Base-by-base conservation (phyloP, 2,113 vertebrate genomes). In the Glareola pratincola region DNA sequence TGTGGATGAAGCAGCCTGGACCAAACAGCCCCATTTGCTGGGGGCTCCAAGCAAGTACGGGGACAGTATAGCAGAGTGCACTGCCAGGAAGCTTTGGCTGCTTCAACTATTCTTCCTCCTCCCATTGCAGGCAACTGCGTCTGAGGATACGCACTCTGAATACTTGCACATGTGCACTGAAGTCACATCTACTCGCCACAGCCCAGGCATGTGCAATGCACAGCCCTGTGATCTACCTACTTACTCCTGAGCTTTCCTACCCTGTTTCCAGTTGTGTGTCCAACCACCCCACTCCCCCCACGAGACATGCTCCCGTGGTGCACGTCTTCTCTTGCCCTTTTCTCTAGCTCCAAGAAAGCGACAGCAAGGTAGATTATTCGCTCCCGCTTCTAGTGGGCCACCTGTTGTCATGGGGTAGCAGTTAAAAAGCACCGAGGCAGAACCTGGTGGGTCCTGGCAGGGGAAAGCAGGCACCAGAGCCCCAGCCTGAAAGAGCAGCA, bases 1-100 rank as follows among this genome's bases (percentile, higher is more conserved):
- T 23, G 9, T 0, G 0, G 6, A 17, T 37, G 56, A 60, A 39
- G 36, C 48, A 86, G 43, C 14, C 66, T 43, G n/a, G 27, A 26
- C 53, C 1, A 1, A 69, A 14, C 14, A 21, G 15, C 29, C 37
- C 39, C 24, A 11, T 21, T 45, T 29, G 22, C 50, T 30, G 21
- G 18, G 27, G 9, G 8, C 9, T 37, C 4, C 2, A 9, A 20
- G 18, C 32, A 26, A 19, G 6, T 17, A 10, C 13, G 47, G 4
- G 54, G 59, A 37, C 10, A 23, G 36, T 2, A 32, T 7, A 41
- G 53, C 51, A 56, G 29, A 5, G 3, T 34, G 69, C 39, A 43
- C 11, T 2, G 2, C 20, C 62, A 5, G 12, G 22, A 83, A 51
- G 47, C 14, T 67, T 47, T 66, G 18, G 29, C 16, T 43, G 14